Conservation (phyloP, 2,888 invertebrate species). For the Marasmarcha lunaedactyla region DNA sequence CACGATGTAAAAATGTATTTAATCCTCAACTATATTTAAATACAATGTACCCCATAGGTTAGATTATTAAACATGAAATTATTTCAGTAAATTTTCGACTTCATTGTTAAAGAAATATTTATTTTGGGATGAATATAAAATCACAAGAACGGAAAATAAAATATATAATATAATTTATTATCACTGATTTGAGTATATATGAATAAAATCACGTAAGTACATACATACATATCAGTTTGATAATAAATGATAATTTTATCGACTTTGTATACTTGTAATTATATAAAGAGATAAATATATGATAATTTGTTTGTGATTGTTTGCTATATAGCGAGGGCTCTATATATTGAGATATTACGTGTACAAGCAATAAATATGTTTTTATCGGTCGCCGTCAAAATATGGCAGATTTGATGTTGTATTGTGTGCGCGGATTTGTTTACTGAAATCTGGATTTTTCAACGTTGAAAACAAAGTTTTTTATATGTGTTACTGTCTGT, state of each 20-base stretch:
- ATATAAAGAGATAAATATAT: too few relatives aligned
- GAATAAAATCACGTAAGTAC: too few relatives aligned
- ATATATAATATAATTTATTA: too few relatives aligned
- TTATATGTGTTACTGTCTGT: too few relatives aligned
- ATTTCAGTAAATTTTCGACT: slow-evolving; percentile 17
- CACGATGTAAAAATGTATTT: slow-evolving; percentile 50
- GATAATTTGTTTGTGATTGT: slow-evolving; percentile 49
- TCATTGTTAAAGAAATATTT: too few relatives aligned
- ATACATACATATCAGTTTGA: too few relatives aligned
- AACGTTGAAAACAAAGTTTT: background rate
- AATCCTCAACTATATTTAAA: slow-evolving; percentile 32
- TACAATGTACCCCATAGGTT: slow-evolving; percentile 38
- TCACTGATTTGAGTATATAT: too few relatives aligned
- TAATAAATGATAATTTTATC: background rate
- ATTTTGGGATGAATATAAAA: too few relatives aligned
- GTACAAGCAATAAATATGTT: slow-evolving; percentile 67
- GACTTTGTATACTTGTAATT: background rate
- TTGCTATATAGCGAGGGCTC: slow-evolving; percentile 51
- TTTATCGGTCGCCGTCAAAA: slow-evolving; percentile 52
- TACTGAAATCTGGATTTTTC: background rate
- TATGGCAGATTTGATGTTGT: slow-evolving; percentile 57
- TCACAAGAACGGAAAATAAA: too few relatives aligned
- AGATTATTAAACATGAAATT: slow-evolving; percentile 19
- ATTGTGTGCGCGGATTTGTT: slow-evolving; percentile 34
- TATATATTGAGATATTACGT: slow-evolving; percentile 50